Evolutionary conservation across 2,888 invertebrate genomes (phyloP), one percentile per base, ranked within the genome.

Genomic region (Leptopilina myrica): DNA sequence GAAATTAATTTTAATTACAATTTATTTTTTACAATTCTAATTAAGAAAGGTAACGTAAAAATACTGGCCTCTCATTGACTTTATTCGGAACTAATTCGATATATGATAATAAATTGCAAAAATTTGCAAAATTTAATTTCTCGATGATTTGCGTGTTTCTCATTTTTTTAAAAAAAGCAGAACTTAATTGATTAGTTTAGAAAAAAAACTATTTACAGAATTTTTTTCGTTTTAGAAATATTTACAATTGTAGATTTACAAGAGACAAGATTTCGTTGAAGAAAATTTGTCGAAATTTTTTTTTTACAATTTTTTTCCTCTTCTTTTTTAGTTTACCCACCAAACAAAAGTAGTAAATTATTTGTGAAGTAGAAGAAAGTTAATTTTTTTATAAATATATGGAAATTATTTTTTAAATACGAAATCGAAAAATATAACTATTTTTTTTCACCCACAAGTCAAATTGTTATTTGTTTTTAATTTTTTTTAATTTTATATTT

Each of bases 31-130:
- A 43, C 8, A 43, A 43, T 43, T 43, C 7, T 8, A 8, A 43
- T 43, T 43, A 7, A 43, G 43, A 66, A 80, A 66, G 69, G 53
- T 80, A 79, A 81, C 80, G 82, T 64, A 80, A 84, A 49, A 86
- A 86, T 88, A 88, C 88, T 88, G 88, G 88, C 88, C 88, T 83
- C 12, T 85, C 83, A 84, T 82, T 86, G 86, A 87, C 87, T 88
- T 49, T 11, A 49, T 49, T 87, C 76, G 81, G 80, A 53, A 73
- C 40, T 9, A 9, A 73, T 33, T 73, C 56, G 73, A n/a, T 73
- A 56, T 53, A 15, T 67, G 20, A 67, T 67, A 76, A n/a, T n/a
- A n/a, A n/a, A 78, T 77, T 76, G 78, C 67, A 79, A 79, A 8
- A 59, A 14, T 33, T 33, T 33, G 33, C 33, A 59, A 62, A 62